Evolutionary conservation across 2,113 vertebrate genomes (phyloP).

Genomic region (Argyrosomus japonicus): DNA sequence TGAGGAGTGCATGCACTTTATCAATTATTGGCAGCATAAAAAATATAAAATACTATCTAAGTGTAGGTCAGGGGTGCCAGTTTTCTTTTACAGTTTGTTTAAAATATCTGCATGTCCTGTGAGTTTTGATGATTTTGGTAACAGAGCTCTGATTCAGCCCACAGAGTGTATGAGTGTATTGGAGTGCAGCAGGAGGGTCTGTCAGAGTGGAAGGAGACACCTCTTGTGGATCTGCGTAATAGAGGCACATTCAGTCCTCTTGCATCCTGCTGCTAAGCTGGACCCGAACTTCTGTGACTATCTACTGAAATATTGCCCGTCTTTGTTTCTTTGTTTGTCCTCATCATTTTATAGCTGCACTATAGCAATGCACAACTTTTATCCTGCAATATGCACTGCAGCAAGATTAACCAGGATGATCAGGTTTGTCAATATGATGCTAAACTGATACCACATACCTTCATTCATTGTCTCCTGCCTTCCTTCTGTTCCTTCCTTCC

Average conservation of each 20-base stretch:
- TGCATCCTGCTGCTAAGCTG: constrained; percentile 64
- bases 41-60: background rate
- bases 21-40: background rate
- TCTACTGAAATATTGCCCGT: background rate
- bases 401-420: background rate
- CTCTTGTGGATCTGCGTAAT: constrained; percentile 1
- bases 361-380: background rate
- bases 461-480: constrained; percentile 10
- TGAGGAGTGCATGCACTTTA: background rate
- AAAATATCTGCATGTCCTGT: background rate
- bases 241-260: background rate
- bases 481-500: no score
- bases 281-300: constrained; percentile 23
- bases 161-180: constrained; percentile 58
- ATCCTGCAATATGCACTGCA: background rate
- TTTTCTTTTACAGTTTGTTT: constrained; percentile 2
- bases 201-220: constrained; percentile 61
- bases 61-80: background rate
- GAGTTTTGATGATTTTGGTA: background rate
- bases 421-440: background rate
- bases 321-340: background rate
- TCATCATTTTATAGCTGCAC: background rate
- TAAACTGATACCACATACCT: constrained; percentile 17
- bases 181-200: constrained; percentile 39
- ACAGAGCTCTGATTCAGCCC: constrained; percentile 61